Evolutionary conservation across 1,140 invertebrate genomes (phyloP).

Genomic region (Eriocheir sinensis): DNA sequence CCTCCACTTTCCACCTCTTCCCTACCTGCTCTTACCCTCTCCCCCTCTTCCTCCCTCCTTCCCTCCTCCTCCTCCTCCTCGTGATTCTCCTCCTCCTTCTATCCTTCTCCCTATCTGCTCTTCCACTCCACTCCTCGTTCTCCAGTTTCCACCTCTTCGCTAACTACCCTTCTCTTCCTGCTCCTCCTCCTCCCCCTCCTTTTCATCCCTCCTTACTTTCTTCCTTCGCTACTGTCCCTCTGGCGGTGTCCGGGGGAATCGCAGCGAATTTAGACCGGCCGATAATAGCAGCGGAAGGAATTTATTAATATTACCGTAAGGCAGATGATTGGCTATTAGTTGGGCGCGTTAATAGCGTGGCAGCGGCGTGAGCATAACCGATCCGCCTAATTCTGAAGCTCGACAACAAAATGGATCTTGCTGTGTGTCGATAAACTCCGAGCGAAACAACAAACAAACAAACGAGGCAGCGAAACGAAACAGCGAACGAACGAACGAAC

Average conservation of each 20-base stretch:
- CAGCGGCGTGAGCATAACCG: background rate
- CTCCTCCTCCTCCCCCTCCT: background rate
- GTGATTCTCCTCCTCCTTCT: background rate
- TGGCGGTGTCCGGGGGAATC: background rate
- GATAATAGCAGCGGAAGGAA: constrained; percentile 48
- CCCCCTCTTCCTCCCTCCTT: background rate
- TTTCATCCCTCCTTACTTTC: too few species aligned
- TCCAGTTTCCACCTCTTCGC: too few species aligned
- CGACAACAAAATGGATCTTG: constrained; percentile 40
- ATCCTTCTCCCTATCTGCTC: background rate
- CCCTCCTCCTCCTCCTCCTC: background rate
- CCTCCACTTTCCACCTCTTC: background rate
- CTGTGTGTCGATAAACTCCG: constrained; percentile 30
- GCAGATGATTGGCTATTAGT: constrained; percentile 56
- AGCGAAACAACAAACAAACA: background rate
- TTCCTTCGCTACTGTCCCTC: too few species aligned
- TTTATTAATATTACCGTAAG: constrained; percentile 55
- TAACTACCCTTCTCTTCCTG: background rate
- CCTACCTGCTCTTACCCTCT: background rate
- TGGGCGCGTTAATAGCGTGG: constrained; percentile 24
- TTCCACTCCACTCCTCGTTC: background rate
- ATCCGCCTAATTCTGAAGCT: background rate
- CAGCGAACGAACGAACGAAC: too few species aligned
- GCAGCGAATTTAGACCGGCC: constrained; percentile 27
- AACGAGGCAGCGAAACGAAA: too few species aligned